Percentiles rank a stretch among this genome's conserved stretches.
phyloP scores from a whole-genome alignment of 2,888 invertebrate species.

The Hipparchia sbordonii region DNA sequence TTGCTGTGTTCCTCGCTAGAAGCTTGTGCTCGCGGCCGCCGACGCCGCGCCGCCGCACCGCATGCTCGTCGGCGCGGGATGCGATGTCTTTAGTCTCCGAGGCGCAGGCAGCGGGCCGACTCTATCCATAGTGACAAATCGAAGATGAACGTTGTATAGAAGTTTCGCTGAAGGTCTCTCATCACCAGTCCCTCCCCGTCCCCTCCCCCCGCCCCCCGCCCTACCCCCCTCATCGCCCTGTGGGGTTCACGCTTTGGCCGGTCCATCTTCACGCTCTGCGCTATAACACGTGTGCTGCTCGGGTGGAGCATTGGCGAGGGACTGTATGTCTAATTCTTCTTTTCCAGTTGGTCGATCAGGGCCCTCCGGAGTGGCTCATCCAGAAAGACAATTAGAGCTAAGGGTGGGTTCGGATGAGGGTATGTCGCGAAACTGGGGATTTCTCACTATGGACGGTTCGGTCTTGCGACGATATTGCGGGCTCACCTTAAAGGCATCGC shows the following conservation, averaged over 20 bases:
- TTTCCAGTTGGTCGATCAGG: slow-evolving; percentile 83
- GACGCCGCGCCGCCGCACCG: slow-evolving; percentile 47
- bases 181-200: slow-evolving; percentile 59
- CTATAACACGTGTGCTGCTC: slow-evolving; percentile 75
- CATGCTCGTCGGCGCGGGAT: slow-evolving; percentile 73
- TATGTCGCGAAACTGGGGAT: slow-evolving; percentile 81
- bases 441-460: slow-evolving; percentile 81
- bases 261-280: slow-evolving; percentile 79
- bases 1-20: slow-evolving; percentile 61
- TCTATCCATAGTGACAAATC: slow-evolving; percentile 76
- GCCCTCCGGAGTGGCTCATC: slow-evolving; percentile 82
- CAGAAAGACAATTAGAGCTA: slow-evolving; percentile 82
- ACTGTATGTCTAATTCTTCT: slow-evolving; percentile 82
- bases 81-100: slow-evolving; percentile 76
- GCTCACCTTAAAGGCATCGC: slow-evolving; percentile 81
- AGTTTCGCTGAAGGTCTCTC: slow-evolving; percentile 83
- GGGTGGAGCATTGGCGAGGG: slow-evolving; percentile 70
- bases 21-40: slow-evolving; percentile 55
- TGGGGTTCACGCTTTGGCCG: slow-evolving; percentile 76
- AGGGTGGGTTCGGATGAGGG: slow-evolving; percentile 78
- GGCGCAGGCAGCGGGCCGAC: slow-evolving; percentile 49
- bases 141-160: slow-evolving; percentile 52
- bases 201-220: slow-evolving; percentile 43
- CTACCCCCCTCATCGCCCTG: slow-evolving; percentile 62
- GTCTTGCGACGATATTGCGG: slow-evolving; percentile 72